These are phyloP conservation scores for Dicerorhinus sumatrensis DNA, from an alignment of 2,113 vertebrate species.

Conservation along the genomic window DNA sequence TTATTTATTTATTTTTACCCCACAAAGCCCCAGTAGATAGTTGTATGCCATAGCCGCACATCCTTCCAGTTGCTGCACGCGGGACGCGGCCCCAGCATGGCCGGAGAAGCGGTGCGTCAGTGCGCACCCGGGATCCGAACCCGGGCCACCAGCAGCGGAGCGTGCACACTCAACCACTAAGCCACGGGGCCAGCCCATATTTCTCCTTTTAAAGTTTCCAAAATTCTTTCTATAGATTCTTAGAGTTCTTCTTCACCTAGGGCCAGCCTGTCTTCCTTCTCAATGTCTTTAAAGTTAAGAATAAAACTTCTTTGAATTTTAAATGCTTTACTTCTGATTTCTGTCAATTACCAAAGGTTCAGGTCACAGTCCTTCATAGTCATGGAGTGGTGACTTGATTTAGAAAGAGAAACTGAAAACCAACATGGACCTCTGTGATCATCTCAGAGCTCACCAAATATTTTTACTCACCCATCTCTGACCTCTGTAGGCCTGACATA, in stretches of 20 bases:
- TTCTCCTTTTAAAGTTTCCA: neutral
- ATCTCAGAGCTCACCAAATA: neutral
- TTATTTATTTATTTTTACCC: too few relatives aligned
- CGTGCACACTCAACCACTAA: too few relatives aligned
- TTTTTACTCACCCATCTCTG: neutral
- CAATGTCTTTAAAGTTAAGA: neutral
- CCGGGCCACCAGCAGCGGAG: too few relatives aligned
- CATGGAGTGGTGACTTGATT: neutral
- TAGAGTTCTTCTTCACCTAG: neutral
- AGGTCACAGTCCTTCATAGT: neutral
- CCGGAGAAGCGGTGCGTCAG: too few relatives aligned
- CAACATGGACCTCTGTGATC: neutral
- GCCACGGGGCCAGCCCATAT: neutral
- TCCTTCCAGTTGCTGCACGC: too few relatives aligned
- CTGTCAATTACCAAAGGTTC: neutral
- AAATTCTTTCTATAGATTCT: neutral
- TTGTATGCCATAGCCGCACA: too few relatives aligned
- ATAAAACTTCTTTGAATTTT: neutral
- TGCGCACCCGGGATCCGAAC: too few relatives aligned
- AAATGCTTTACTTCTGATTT: neutral
- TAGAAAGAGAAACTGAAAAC: neutral
- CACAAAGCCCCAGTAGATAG: too few relatives aligned
- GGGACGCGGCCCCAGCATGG: too few relatives aligned
- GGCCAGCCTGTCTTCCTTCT: neutral
- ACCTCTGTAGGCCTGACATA: neutral